A percentile compares a stretch with the other conserved stretches of the same genome.
These are phyloP conservation scores for Carpatolechia fugitivella DNA, from an alignment of 2,888 invertebrate species.

Conservation along the genomic window DNA sequence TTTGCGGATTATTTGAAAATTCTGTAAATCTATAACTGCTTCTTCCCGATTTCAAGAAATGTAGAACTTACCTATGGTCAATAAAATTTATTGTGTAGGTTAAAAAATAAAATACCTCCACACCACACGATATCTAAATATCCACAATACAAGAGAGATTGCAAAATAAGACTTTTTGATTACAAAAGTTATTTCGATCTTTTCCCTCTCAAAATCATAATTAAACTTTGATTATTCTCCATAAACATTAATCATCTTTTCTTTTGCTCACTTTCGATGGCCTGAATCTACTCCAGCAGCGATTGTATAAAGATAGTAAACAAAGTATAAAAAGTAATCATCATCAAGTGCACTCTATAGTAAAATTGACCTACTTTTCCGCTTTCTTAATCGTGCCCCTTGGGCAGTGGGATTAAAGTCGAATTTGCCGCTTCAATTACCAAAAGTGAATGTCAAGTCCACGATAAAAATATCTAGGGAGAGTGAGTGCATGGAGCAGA, in stretches of 20 bases:
- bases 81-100: too few relatives aligned
- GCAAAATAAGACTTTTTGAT: too few relatives aligned
- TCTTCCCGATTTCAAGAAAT: too few relatives aligned
- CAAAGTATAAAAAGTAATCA: not conserved
- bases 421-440: conserved; percentile 23
- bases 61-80: too few relatives aligned
- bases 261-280: not conserved
- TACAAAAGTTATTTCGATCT: too few relatives aligned
- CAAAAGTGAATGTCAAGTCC: conserved; percentile 53
- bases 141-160: too few relatives aligned
- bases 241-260: not conserved
- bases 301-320: not conserved
- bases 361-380: conserved; percentile 17
- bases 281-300: not conserved
- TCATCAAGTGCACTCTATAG: conserved; percentile 1
- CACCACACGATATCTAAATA: too few relatives aligned
- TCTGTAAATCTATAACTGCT: too few relatives aligned
- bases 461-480: conserved; percentile 56
- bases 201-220: not conserved
- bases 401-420: conserved; percentile 28
- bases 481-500: conserved; percentile 34
- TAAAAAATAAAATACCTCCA: too few relatives aligned
- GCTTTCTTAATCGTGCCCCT: not conserved
- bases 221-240: not conserved
- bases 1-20: too few relatives aligned